Evolutionary conservation across 2,113 vertebrate species (phyloP), one percentile per base, ranked within the genome.

Genomic region (Machaerirhynchus nigripectus): DNA sequence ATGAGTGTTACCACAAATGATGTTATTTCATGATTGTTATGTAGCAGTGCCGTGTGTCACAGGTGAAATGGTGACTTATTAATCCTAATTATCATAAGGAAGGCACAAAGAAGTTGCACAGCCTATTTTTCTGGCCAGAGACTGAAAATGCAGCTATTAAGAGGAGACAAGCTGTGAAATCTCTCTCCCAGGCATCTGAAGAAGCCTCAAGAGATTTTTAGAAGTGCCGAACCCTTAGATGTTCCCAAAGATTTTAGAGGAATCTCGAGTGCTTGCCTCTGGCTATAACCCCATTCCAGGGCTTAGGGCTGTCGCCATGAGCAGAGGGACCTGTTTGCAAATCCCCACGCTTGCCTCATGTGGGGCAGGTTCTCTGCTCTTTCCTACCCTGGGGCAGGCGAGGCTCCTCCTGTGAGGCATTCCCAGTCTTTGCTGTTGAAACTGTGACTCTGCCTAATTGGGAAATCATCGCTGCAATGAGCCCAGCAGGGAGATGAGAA

Each of bases 301-400:
- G 94, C 94, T 95, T 57, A 79, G 78, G 78, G 90, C 61, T 92
- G 90, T 95, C 39, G 7, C 86, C 60, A 3, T 11, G 52, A 89
- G 95, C 91, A 95, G 94, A 90, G 94, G 95, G 93, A 93, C 93
- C 93, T 95, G 93, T 95, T 96, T 95, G 94, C 83, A 89, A 74
- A 78, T 91, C 89, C 59, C 53, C 37, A 1, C 3, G 2, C 88
- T 95, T 96, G 93, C 93, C 69, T 97, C 96, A 95, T 81, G 57
- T 71, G 73, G 76, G 83, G 59, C 91, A 89, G 86, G 92, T 81
- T 95, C 84, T 97, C 88, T 86, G 11, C 35, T 15, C 94, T 95
- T 96, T 97, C 93, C 96, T 96, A 95, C 83, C 96, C 94, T 35
- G 60, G 7, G 89, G 95, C 73, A 70, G 47, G 11, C 56, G 11